Percentiles rank a stretch among this genome's conserved stretches.
Evolutionary conservation across 2,113 vertebrate genomes (phyloP).

Genomic region (Herpailurus yagouaroundi): DNA sequence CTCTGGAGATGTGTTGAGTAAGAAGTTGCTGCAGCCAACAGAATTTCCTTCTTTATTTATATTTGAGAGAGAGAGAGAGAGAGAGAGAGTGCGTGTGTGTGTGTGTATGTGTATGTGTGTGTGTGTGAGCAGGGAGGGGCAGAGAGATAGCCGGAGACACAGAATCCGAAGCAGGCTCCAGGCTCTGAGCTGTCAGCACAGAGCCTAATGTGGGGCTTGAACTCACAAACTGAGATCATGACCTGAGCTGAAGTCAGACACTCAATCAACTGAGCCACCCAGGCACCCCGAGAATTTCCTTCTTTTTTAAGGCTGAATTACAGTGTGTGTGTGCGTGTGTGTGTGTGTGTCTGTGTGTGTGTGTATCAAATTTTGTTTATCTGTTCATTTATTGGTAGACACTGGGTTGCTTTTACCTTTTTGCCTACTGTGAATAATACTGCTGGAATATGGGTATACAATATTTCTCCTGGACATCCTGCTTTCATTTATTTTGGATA

Average conservation of each 20-base stretch:
- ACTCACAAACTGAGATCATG: not conserved
- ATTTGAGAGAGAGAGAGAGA: too few species aligned
- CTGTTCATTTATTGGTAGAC: not conserved
- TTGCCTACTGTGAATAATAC: not conserved
- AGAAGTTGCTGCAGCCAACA: not conserved
- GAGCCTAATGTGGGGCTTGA: not conserved
- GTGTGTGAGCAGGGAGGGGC: not conserved
- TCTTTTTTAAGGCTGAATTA: not conserved
- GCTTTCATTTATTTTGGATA: conserved; percentile 1
- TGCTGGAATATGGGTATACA: not conserved
- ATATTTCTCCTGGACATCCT: not conserved
- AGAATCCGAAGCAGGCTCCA: not conserved
- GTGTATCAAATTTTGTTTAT: not conserved
- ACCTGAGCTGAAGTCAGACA: not conserved
- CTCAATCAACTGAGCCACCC: too few species aligned
- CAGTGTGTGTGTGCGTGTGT: not conserved
- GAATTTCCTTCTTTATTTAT: not conserved
- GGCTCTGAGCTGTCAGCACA: not conserved
- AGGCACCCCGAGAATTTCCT: not conserved
- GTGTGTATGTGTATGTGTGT: too few species aligned
- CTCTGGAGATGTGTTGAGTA: too few species aligned
- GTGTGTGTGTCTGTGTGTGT: not conserved
- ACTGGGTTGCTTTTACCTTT: not conserved
- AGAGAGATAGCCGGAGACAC: not conserved
- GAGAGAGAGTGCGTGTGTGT: too few species aligned